Base-by-base conservation (phyloP, 2,113 vertebrate genomes). In the Pedetes capensis region DNA sequence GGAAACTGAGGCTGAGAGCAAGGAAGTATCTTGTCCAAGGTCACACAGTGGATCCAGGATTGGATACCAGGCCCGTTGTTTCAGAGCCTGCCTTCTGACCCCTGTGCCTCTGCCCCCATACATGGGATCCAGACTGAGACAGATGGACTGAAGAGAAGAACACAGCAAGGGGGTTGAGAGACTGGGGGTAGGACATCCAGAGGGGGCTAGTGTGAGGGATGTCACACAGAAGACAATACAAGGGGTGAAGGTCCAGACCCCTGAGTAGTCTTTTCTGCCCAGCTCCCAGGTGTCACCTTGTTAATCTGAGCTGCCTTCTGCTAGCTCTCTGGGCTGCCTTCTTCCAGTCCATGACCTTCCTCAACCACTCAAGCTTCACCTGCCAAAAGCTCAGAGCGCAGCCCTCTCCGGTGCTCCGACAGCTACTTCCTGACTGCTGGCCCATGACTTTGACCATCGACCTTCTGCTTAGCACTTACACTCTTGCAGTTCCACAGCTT, bases 351-450 rank as follows among this genome's bases (percentile, higher is more conserved):
- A 1, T 4, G 1, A 0, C 25, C 51, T 18, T 27, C 34, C 49
- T 75, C 34, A 1, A 0, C 49, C 11, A 47, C 64, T 32, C 51
- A 8, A 0, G 1, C 49, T 37, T 32, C 34, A 1, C 39, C 71
- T 27, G 22, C 37, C 39, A 3, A 8, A 1, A 34, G 23, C 44
- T 51, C 23, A 6, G 4, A 18, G 4, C 3, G 0, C 2, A 55
- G 39, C 16, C 55, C 39, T 37, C 75, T 0, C 37, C 18, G 5
- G 8, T 16, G 87, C 32, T 75, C 76, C 51, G n/a, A n/a, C n/a
- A n/a, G n/a, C n/a, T n/a, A n/a, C n/a, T n/a, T n/a, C n/a, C n/a
- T n/a, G n/a, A n/a, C n/a, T 7, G 14, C 29, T 25, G 2, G 80
- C 7, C 34, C 63, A 8, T 49, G 83, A 27, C 89, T 64, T 63